These are phyloP conservation scores for Mus spicilegus DNA, from an alignment of 2,113 vertebrate genomes.

Conservation along the genomic window DNA sequence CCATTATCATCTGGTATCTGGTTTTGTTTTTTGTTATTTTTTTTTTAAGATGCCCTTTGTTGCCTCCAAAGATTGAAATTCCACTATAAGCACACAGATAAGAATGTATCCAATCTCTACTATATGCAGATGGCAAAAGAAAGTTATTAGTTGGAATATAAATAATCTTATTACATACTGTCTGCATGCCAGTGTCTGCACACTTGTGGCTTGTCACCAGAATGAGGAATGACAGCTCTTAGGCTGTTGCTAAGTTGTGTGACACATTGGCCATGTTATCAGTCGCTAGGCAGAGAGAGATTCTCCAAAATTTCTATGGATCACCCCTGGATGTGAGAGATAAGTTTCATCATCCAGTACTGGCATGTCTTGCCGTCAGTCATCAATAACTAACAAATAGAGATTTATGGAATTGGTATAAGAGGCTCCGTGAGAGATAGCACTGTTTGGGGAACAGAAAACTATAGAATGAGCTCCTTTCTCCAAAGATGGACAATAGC, in stretches of 20 bases:
- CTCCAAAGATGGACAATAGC: background rate
- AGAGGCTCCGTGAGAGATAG: constrained; percentile 11
- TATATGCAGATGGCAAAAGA: constrained; percentile 58
- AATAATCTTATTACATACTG: constrained; percentile 59
- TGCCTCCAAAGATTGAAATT: constrained; percentile 64
- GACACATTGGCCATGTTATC: constrained; percentile 68
- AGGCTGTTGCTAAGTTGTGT: constrained; percentile 53
- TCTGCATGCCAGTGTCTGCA: constrained; percentile 17
- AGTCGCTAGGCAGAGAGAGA: constrained; percentile 60
- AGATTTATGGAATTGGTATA: constrained; percentile 3
- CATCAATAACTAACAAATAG: constrained; percentile 55
- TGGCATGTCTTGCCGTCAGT: constrained; percentile 45
- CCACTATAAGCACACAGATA: constrained; percentile 70
- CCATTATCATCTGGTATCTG: constrained; percentile 54
- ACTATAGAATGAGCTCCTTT: background rate
- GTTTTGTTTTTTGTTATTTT: background rate
- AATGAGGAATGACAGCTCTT: constrained; percentile 62
- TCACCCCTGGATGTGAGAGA: constrained; percentile 57
- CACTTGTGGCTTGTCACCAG: constrained; percentile 31
- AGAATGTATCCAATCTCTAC: constrained; percentile 57
- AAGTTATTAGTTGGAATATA: constrained; percentile 71
- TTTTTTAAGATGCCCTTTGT: constrained; percentile 62
- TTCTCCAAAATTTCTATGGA: constrained; percentile 56
- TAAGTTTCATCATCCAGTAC: constrained; percentile 47
- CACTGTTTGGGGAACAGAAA: constrained; percentile 34